phyloP scores from a whole-genome alignment of 2,113 vertebrate genomes.

The Gambusia holbrooki region DNA sequence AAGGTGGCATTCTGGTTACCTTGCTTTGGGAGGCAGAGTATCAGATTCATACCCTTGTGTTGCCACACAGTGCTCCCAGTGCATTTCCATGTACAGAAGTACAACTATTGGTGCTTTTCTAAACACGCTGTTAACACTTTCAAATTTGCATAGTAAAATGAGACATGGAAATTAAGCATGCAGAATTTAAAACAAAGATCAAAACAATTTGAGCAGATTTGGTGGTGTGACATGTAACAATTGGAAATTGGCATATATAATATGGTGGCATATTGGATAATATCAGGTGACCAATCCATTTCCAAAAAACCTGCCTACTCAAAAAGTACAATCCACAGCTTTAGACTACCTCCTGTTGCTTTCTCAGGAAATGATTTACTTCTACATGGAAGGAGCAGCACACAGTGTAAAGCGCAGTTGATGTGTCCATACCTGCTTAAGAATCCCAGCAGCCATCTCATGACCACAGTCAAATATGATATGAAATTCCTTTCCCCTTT shows the following conservation, averaged over 20 bases:
- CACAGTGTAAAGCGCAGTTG: neutral
- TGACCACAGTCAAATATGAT: slow-evolving; percentile 98
- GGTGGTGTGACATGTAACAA: no score
- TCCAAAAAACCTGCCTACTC: neutral
- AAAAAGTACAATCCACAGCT: neutral
- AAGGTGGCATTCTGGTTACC: no score
- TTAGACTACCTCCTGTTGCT: neutral
- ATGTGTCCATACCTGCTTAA: slow-evolving; percentile 88
- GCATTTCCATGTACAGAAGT: no score
- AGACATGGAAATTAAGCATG: neutral
- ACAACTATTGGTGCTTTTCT: no score
- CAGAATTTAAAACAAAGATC: neutral
- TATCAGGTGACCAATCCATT: neutral
- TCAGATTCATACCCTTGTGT: no score
- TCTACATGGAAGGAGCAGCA: neutral
- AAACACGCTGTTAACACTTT: no score
- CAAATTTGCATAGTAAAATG: neutral
- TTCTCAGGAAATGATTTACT: neutral
- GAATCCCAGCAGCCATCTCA: slow-evolving; percentile 96
- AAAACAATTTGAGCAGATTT: no score
- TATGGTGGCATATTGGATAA: neutral
- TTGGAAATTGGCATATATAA: neutral
- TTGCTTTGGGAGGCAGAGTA: no score
- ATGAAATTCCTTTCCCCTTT: slow-evolving; percentile 97
- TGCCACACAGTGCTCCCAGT: no score